These are phyloP conservation scores for Caenorhabditis virilis DNA, from an alignment of 2,888 invertebrate genomes.

Conservation along the genomic window DNA sequence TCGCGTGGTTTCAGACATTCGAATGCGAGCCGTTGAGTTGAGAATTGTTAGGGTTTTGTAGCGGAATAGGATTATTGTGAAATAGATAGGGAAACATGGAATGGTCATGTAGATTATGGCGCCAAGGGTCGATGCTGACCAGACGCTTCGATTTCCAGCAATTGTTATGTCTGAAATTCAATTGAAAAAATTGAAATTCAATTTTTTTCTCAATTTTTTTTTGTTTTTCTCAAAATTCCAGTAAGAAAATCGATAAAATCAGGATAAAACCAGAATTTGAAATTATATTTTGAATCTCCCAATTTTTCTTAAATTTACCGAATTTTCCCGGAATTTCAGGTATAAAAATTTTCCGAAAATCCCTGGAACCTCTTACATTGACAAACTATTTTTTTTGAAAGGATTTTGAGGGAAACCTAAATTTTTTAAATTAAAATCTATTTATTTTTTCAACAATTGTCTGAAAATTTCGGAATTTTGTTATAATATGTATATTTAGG, in stretches of 20 bases:
- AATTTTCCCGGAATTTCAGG: too few relatives aligned
- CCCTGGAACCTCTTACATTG: too few relatives aligned
- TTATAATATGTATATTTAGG: too few relatives aligned
- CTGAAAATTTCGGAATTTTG: too few relatives aligned
- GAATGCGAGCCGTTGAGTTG: constrained; percentile 6
- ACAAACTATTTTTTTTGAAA: too few relatives aligned
- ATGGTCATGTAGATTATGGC: constrained; percentile 19
- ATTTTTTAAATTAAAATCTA: too few relatives aligned
- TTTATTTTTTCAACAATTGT: too few relatives aligned
- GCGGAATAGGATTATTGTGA: constrained; percentile 6
- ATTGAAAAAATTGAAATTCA: not conserved
- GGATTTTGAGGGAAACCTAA: too few relatives aligned
- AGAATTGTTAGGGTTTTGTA: constrained; percentile 14
- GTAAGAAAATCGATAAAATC: not conserved
- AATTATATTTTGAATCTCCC: too few relatives aligned
- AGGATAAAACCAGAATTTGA: too few relatives aligned
- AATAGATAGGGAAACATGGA: constrained; percentile 24
- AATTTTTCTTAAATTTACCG: too few relatives aligned
- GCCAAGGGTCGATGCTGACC: constrained; percentile 11
- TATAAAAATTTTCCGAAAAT: too few relatives aligned
- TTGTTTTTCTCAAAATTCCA: not conserved
- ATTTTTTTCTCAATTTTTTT: not conserved
- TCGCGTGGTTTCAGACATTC: constrained; percentile 16
- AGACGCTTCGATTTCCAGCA: constrained; percentile 13
- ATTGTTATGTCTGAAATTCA: constrained; percentile 8